Evolutionary conservation across 2,113 vertebrate species (phyloP).

Genomic region (Parotia lawesii): DNA sequence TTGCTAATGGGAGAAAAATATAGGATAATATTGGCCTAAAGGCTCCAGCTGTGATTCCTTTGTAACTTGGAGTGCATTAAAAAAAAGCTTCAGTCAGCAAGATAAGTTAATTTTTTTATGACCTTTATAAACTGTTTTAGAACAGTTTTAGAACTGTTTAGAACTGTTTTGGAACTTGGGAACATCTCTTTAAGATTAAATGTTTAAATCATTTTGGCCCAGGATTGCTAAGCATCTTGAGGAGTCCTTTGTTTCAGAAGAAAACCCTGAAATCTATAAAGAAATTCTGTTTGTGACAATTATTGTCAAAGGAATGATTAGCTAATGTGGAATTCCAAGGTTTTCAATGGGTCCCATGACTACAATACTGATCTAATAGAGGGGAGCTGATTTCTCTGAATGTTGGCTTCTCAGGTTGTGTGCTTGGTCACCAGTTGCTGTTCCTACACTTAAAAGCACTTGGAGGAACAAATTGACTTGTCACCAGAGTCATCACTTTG

Average conservation of each 20-base stretch:
- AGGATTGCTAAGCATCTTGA: constrained; percentile 34
- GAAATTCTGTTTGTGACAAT: constrained; percentile 63
- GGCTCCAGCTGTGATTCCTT: constrained; percentile 64
- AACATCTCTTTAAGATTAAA: constrained; percentile 70
- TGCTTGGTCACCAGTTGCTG: not conserved
- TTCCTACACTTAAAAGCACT: constrained; percentile 47
- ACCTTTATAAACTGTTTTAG: constrained; percentile 76
- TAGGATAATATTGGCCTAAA: constrained; percentile 65
- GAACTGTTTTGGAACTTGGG: too few relatives aligned
- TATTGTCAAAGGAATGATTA: constrained; percentile 61
- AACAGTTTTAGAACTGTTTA: too few relatives aligned
- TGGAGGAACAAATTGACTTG: constrained; percentile 57
- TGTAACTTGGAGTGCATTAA: constrained; percentile 76
- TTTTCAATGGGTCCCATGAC: constrained; percentile 17
- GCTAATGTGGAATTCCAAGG: constrained; percentile 34
- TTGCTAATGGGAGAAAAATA: constrained; percentile 77
- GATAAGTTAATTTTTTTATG: constrained; percentile 78
- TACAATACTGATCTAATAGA: constrained; percentile 20
- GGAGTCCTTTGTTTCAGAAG: constrained; percentile 24
- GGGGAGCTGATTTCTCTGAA: constrained; percentile 21
- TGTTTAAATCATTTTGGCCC: constrained; percentile 70
- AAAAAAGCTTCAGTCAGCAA: constrained; percentile 73
- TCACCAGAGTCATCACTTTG: constrained; percentile 4
- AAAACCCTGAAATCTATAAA: constrained; percentile 58
- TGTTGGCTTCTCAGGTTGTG: not conserved